Conservation (phyloP, 92 coral and sea anemone genomes). For the Scolanthus callimorphus region DNA sequence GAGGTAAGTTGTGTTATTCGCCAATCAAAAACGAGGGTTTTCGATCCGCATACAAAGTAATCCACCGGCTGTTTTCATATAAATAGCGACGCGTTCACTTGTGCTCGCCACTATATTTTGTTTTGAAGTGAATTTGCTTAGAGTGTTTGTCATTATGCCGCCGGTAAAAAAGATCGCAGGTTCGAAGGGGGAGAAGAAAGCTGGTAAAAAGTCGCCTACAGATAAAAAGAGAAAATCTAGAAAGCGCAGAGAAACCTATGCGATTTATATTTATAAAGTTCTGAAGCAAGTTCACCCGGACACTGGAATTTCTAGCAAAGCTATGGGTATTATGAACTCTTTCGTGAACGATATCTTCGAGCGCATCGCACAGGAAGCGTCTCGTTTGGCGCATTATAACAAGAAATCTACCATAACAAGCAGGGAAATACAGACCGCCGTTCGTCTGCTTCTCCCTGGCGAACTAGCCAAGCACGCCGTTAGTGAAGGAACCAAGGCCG, state of each 20-base stretch:
- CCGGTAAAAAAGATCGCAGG: slow-evolving; percentile 1
- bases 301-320: slow-evolving; percentile 67
- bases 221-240: slow-evolving; percentile 11
- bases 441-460: slow-evolving; percentile 57
- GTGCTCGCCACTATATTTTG: not conserved
- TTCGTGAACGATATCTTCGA: slow-evolving; percentile 71
- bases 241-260: slow-evolving; percentile 51
- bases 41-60: slow-evolving; percentile 31
- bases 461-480: slow-evolving; percentile 63
- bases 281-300: slow-evolving; percentile 76
- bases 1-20: slow-evolving; percentile 8
- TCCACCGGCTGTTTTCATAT: not conserved
- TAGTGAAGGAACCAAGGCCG: slow-evolving; percentile 69
- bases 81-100: slow-evolving; percentile 3
- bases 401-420: slow-evolving; percentile 62
- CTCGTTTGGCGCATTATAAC: slow-evolving; percentile 54
- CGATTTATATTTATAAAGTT: slow-evolving; percentile 65
- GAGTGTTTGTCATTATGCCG: not conserved
- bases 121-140: not conserved
- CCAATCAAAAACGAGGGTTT: slow-evolving; percentile 11
- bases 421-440: slow-evolving; percentile 65
- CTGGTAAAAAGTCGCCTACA: slow-evolving; percentile 3
- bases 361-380: slow-evolving; percentile 59
- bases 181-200: slow-evolving; percentile 16
- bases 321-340: slow-evolving; percentile 82